phyloP scores from a whole-genome alignment of 2,888 invertebrate genomes.

The Epinotia brunnichana region DNA sequence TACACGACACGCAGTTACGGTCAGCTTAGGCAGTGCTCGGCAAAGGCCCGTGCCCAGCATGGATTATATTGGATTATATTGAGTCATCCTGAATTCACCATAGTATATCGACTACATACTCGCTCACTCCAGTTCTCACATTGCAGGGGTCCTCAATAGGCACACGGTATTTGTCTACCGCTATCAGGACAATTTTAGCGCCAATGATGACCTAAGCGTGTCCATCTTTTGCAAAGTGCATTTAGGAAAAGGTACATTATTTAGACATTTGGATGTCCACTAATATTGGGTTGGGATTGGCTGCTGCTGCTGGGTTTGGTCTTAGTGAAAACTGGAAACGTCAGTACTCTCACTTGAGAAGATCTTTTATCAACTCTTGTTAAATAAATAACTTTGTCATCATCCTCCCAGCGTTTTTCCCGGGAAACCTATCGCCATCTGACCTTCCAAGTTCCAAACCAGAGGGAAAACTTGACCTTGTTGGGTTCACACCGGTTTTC shows the following conservation, averaged over 20 bases:
- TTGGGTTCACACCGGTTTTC: no score
- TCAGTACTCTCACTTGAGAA: no score
- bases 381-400: no score
- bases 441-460: no score
- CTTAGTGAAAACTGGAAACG: not conserved
- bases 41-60: no score
- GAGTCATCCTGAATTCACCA: not conserved
- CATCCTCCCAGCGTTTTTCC: no score
- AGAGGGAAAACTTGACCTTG: no score
- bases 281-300: constrained; percentile 31
- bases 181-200: constrained; percentile 77
- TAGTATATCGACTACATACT: constrained; percentile 28
- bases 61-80: no score
- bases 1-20: no score
- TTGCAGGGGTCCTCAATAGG: constrained; percentile 82
- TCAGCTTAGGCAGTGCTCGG: no score
- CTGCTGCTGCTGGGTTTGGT: not conserved
- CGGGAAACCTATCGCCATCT: no score
- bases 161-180: constrained; percentile 81
- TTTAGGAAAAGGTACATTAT: constrained; percentile 82
- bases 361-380: not conserved
- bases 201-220: constrained; percentile 80
- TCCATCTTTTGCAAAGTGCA: constrained; percentile 83
- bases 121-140: constrained; percentile 57
- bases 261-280: constrained; percentile 40